phyloP scores from a whole-genome alignment of 2,888 invertebrate species.

The Pemphredon lugubris region DNA sequence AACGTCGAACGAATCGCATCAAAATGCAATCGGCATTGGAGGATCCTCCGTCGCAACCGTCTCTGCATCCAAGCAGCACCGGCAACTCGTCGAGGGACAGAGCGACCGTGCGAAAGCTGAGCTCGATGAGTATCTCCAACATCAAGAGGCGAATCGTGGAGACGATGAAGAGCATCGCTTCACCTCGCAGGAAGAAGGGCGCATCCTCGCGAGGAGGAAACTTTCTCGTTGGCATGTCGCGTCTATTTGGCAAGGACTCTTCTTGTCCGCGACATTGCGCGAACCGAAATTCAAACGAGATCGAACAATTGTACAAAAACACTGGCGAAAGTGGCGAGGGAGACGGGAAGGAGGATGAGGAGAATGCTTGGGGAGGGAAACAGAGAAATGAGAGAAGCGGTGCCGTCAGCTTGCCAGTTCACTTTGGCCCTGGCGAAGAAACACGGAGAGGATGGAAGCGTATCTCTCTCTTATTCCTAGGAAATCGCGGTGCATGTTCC shows the following conservation, averaged over 20 bases:
- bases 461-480: conserved; percentile 36
- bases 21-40: conserved; percentile 76
- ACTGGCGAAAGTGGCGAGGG: conserved; percentile 1
- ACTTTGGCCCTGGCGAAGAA: no score
- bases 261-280: background rate
- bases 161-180: conserved; percentile 73
- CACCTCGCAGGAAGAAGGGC: conserved; percentile 61
- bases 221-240: conserved; percentile 43
- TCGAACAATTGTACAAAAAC: conserved; percentile 9
- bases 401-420: background rate
- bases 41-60: conserved; percentile 24
- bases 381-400: background rate
- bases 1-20: conserved; percentile 77
- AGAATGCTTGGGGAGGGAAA: background rate
- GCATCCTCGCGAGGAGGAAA: conserved; percentile 15
- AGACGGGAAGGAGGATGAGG: background rate
- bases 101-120: conserved; percentile 33
- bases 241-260: conserved; percentile 30
- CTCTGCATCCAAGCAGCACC: conserved; percentile 42
- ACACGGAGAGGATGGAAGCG: conserved; percentile 44
- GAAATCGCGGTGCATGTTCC: conserved; percentile 30
- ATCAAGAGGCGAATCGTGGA: conserved; percentile 67
- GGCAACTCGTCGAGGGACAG: conserved; percentile 7
- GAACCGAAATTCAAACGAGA: conserved; percentile 29
- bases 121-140: conserved; percentile 63